A percentile compares a stretch with the other conserved stretches of the same genome.
Evolutionary conservation across 2,888 invertebrate genomes (phyloP).

Genomic region (Sabatieria punctata): DNA sequence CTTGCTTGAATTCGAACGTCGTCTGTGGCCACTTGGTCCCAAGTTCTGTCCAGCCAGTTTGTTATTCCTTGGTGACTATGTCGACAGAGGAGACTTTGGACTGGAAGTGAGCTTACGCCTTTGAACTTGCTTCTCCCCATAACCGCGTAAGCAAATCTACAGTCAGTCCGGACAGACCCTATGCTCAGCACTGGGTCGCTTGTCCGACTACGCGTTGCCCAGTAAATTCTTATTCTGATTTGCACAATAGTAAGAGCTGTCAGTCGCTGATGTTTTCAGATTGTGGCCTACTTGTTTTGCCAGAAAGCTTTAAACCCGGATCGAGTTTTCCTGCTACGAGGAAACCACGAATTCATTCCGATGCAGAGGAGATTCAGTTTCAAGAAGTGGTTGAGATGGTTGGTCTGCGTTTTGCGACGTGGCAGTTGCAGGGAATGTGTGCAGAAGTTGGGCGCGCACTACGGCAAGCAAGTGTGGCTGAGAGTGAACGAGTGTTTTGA

Average conservation of each 20-base stretch:
- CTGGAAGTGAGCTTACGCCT: no score
- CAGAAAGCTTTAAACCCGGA: constrained; percentile 50
- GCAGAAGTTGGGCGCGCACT: constrained; percentile 47
- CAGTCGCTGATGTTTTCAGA: constrained; percentile 35
- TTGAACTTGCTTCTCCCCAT: no score
- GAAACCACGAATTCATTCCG: constrained; percentile 67
- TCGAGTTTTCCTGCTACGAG: constrained; percentile 48
- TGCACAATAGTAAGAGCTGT: no score
- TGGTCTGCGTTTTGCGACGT: neutral
- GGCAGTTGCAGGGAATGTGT: constrained; percentile 45
- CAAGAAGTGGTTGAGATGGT: neutral
- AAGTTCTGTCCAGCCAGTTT: constrained; percentile 47
- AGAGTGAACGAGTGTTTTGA: constrained; percentile 54
- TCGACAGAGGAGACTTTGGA: no score
- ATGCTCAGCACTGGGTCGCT: neutral
- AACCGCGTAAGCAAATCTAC: no score
- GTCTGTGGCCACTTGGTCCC: constrained; percentile 51
- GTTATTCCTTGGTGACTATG: constrained; percentile 58
- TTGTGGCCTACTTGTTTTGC: constrained; percentile 50
- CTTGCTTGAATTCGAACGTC: constrained; percentile 49
- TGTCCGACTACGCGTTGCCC: no score
- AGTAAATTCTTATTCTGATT: no score
- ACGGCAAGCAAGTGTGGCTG: constrained; percentile 50
- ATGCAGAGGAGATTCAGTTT: no score
- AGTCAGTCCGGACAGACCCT: no score